A percentile compares a stretch with the other conserved stretches of the same genome.
Conservation (phyloP, 2,888 invertebrate genomes). For the Chorisops tibialis region DNA sequence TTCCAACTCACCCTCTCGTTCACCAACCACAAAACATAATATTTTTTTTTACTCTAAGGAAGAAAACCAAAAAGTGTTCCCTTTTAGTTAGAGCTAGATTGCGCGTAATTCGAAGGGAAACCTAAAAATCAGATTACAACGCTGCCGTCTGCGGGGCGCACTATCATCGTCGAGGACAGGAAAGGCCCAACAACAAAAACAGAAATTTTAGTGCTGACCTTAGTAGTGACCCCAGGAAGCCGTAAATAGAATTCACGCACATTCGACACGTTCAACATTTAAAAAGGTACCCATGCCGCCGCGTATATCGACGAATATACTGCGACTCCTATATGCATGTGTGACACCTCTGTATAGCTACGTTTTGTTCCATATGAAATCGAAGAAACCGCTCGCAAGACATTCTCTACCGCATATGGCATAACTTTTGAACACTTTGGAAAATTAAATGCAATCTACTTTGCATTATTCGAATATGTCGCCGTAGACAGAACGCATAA, state of each 20-base stretch:
- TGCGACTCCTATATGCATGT: too few relatives aligned
- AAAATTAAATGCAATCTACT: conserved; percentile 9
- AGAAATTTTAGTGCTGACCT: conserved; percentile 22
- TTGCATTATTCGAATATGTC: conserved; percentile 10
- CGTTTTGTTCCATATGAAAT: too few relatives aligned
- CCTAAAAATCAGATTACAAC: conserved; percentile 15
- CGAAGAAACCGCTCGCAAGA: too few relatives aligned
- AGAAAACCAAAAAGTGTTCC: conserved; percentile 3
- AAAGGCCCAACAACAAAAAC: conserved; percentile 4
- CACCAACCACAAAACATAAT: too few relatives aligned
- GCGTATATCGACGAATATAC: too few relatives aligned
- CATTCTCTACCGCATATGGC: too few relatives aligned
- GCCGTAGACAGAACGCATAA: conserved; percentile 1
- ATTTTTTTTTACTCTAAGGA: too few relatives aligned
- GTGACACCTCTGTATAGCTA: too few relatives aligned
- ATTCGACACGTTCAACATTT: conserved; percentile 11
- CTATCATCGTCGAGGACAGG: conserved; percentile 3
- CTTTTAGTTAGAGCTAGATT: neutral
- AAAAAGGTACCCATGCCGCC: conserved; percentile 7
- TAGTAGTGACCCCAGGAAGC: conserved; percentile 29
- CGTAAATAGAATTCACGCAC: conserved; percentile 32
- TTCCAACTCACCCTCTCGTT: neutral
- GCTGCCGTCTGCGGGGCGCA: neutral
- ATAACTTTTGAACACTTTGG: neutral
- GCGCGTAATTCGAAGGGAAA: neutral